Evolutionary conservation across 2,888 invertebrate species (phyloP), one percentile per base, ranked within the genome.

Genomic region (Brassicogethes aeneus): DNA sequence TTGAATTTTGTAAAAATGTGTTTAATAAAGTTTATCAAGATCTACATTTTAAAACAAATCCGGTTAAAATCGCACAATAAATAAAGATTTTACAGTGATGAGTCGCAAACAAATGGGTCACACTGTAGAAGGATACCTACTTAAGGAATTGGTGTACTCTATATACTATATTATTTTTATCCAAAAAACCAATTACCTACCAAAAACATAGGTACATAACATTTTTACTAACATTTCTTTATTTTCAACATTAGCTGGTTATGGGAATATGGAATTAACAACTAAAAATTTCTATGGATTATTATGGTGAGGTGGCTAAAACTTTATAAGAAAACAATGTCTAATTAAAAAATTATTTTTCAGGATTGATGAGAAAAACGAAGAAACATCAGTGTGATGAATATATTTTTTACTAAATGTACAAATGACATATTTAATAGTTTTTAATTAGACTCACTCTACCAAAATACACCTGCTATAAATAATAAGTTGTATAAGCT

Each of bases 261-360:
- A 65, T 68, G 68, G 68, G 66, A 65, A 52, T 68, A 68, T 53
- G 55, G 58, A 47, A 57, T 61, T 60, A 65, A 66, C 53, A 62
- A 65, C 50, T 61, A 60, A 60, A 15, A 36, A 7, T 14, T 30
- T 32, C 34, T 16, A 16, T 34, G 32, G 40, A 15, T 35, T 37
- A 39, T 37, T 46, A 37, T 47, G 53, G 52, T 55, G 45, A 50
- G 42, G 32, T 32, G 12, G 8, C 7, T 12, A 10, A 7, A 12
- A 5, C 5, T 10, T 12, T 5, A 32, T 5, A 5, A 3, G 5
- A 10, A 32, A 12, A 32, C 14, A 12, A 5, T 32, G 3, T 5
- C 14, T 12, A 32, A 12, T 13, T 12, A 5, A 5, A 32, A 15
- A 43, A 42, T 47, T 40, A 45, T 52, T 48, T 55, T 50, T 29